Evolutionary conservation across 2,113 vertebrate species (phyloP).

Genomic region (Donacobius atricapilla): DNA sequence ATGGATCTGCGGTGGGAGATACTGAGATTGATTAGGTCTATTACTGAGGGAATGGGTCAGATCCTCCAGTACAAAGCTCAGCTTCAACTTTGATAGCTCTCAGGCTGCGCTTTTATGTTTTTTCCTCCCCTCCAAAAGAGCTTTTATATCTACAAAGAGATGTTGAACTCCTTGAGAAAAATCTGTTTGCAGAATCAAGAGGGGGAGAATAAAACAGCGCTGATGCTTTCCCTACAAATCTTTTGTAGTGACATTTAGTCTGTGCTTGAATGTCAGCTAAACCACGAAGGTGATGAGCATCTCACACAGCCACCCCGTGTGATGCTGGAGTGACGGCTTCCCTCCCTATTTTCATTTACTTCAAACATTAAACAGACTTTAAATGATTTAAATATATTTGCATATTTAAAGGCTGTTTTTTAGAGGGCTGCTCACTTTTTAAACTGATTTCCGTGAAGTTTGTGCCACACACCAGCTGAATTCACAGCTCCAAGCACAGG

Average conservation of each 20-base stretch:
- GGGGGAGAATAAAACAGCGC: not conserved
- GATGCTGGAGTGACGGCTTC: not conserved
- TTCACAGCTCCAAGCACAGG: not conserved
- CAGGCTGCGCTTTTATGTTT: constrained; percentile 5
- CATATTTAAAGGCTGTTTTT: not conserved
- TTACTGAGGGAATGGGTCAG: constrained; percentile 27
- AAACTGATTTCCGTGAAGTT: not conserved
- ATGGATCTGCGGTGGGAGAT: not conserved
- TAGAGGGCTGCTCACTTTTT: not conserved
- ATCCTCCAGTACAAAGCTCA: constrained; percentile 43
- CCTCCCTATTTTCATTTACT: not conserved
- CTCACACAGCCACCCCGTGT: not conserved
- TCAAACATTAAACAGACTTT: not conserved
- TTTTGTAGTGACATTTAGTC: not conserved
- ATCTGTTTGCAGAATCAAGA: not conserved
- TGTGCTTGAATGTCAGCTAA: not conserved
- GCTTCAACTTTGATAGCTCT: constrained; percentile 10
- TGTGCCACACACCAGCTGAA: not conserved
- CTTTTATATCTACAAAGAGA: not conserved
- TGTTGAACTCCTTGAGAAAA: not conserved
- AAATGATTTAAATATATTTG: not conserved
- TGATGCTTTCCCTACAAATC: not conserved
- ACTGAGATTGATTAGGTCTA: constrained; percentile 40
- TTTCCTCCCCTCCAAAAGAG: not conserved
- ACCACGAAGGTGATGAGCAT: not conserved